Evolutionary conservation across 2,888 invertebrate species (phyloP).

Genomic region (Chamaedrilus cognettii): DNA sequence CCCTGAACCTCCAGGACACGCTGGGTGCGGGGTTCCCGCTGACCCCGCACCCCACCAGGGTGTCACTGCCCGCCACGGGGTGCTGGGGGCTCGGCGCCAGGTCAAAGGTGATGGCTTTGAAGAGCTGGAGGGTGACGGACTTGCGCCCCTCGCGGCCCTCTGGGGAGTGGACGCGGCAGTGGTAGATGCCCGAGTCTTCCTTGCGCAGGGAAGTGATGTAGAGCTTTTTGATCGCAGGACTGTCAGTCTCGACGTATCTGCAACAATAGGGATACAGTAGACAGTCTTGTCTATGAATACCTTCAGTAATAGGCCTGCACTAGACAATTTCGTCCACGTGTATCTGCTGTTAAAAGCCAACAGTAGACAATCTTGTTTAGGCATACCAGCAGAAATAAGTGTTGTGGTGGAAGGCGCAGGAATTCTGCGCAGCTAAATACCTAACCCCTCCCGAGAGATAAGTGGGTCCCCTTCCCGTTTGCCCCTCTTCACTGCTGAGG

Average conservation of each 20-base stretch:
- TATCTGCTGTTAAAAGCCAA: too few relatives aligned
- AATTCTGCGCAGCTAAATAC: too few relatives aligned
- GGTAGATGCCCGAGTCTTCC: not conserved
- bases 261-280: too few relatives aligned
- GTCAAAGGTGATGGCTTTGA: slow-evolving; percentile 40
- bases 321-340: too few relatives aligned
- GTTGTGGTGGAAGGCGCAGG: too few relatives aligned
- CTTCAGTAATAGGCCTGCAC: too few relatives aligned
- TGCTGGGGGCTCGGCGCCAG: slow-evolving; percentile 35
- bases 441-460: too few relatives aligned
- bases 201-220: not conserved
- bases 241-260: not conserved
- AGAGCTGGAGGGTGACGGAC: not conserved
- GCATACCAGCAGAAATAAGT: too few relatives aligned
- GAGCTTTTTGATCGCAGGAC: not conserved
- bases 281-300: too few relatives aligned
- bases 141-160: not conserved
- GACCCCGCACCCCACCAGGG: slow-evolving; percentile 29
- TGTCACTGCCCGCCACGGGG: slow-evolving; percentile 31
- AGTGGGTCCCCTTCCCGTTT: not conserved
- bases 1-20: slow-evolving; percentile 2
- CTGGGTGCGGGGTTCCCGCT: not conserved
- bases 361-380: too few relatives aligned
- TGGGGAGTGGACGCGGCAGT: not conserved
- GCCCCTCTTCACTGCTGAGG: too few relatives aligned